Percentiles rank a stretch among this genome's conserved stretches.
These are phyloP conservation scores for Pterobdella sp. DNA, from an alignment of 2,888 invertebrate genomes.

Conservation along the genomic window DNA sequence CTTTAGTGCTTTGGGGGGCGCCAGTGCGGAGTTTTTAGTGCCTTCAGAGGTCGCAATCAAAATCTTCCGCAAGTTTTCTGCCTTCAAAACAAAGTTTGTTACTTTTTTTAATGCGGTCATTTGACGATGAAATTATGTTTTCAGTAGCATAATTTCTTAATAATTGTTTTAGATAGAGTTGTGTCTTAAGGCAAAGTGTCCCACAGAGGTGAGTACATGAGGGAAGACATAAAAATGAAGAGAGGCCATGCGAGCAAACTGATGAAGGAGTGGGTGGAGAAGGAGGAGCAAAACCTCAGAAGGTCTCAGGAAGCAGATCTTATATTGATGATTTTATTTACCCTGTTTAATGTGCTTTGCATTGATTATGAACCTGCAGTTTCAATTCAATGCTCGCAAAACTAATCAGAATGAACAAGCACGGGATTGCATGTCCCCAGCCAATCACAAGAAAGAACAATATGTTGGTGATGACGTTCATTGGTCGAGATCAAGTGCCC, in stretches of 20 bases:
- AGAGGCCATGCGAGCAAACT: slow-evolving; percentile 57
- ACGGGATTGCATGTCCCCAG: slow-evolving; percentile 55
- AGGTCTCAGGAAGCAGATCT: slow-evolving; percentile 43
- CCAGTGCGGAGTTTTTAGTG: slow-evolving; percentile 40
- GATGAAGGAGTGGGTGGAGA: slow-evolving; percentile 60
- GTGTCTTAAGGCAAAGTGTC: background rate
- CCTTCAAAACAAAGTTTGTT: slow-evolving; percentile 56
- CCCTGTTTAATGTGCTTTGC: too few relatives aligned
- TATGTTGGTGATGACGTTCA: slow-evolving; percentile 58
- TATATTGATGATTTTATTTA: background rate
- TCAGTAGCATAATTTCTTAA: background rate
- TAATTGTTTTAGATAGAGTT: background rate
- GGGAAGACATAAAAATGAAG: slow-evolving; percentile 53
- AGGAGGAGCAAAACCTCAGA: slow-evolving; percentile 58
- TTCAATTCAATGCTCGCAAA: background rate
- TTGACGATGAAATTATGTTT: background rate
- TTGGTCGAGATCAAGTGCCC: slow-evolving; percentile 54
- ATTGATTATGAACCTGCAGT: too few relatives aligned
- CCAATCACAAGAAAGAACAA: slow-evolving; percentile 57
- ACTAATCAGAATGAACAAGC: slow-evolving; percentile 51
- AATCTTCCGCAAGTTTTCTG: slow-evolving; percentile 59
- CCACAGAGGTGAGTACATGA: slow-evolving; percentile 56
- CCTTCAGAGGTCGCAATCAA: slow-evolving; percentile 56
- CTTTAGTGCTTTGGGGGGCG: slow-evolving; percentile 55
- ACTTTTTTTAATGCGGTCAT: background rate